Evolutionary conservation across 2,797 vertebrate species (phyloP).

Genomic region (Manis javanica): DNA sequence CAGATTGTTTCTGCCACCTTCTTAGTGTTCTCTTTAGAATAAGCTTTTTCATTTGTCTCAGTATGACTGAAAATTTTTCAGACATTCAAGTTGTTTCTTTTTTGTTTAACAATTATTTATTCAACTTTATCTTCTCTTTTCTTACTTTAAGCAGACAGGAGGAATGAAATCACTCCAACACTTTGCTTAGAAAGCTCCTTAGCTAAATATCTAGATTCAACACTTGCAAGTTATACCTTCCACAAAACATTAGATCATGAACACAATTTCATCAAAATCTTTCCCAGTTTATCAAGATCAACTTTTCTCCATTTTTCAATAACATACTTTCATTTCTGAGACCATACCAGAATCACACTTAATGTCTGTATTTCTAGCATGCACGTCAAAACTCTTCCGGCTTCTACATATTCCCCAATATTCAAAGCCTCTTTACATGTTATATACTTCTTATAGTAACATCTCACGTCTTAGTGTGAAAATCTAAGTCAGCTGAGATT

Average conservation of each 20-base stretch:
- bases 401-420: background rate
- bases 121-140: background rate
- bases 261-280: background rate
- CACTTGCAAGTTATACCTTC: background rate
- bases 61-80: background rate
- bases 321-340: background rate
- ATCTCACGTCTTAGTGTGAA: background rate
- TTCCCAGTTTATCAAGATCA: background rate
- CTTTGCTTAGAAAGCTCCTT: background rate
- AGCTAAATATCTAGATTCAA: background rate
- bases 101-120: background rate
- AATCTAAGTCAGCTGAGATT: background rate
- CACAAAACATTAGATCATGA: background rate
- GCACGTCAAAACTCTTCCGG: background rate
- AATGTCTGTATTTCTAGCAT: background rate
- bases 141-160: background rate
- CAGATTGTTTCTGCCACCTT: background rate
- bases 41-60: background rate
- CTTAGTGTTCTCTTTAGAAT: background rate
- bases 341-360: background rate
- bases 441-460: background rate
- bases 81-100: background rate
- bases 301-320: background rate
- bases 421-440: background rate
- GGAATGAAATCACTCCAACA: background rate